These are phyloP conservation scores for Chironomus tentans DNA, from an alignment of 2,888 invertebrate species.

Conservation along the genomic window DNA sequence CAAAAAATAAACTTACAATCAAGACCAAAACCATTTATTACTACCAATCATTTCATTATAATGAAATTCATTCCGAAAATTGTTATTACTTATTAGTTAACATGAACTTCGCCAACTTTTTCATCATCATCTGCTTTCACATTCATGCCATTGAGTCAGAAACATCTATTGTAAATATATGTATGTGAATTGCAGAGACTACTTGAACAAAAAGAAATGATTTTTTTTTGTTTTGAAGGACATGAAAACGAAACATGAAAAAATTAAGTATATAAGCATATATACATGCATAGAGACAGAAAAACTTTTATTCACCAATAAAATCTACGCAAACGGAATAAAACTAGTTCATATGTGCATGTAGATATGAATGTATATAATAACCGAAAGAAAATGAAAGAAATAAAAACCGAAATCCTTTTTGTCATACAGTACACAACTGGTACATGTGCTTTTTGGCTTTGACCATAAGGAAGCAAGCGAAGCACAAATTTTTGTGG, in stretches of 20 bases:
- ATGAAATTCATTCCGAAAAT: slow-evolving; percentile 19
- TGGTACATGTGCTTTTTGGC: too few species aligned
- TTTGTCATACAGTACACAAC: too few species aligned
- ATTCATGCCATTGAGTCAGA: background rate
- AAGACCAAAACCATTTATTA: background rate
- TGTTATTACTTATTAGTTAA: slow-evolving; percentile 19
- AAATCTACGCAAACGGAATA: background rate
- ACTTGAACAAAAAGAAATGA: background rate
- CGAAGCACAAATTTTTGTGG: too few species aligned
- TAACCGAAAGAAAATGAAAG: too few species aligned
- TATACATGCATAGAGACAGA: background rate
- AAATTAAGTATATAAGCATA: background rate
- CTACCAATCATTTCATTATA: background rate
- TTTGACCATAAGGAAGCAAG: too few species aligned
- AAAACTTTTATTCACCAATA: background rate
- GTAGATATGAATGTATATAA: background rate
- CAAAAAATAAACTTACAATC: background rate
- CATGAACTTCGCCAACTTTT: slow-evolving; percentile 6
- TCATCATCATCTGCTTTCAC: background rate
- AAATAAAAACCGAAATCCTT: too few species aligned
- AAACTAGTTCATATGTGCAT: background rate
- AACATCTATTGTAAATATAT: too few species aligned
- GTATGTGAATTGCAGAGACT: background rate
- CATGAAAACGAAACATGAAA: background rate
- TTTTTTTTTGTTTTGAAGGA: too few species aligned